These are phyloP conservation scores for Eurytemora carolleeae DNA, from an alignment of 1,140 invertebrate species.

Conservation along the genomic window DNA sequence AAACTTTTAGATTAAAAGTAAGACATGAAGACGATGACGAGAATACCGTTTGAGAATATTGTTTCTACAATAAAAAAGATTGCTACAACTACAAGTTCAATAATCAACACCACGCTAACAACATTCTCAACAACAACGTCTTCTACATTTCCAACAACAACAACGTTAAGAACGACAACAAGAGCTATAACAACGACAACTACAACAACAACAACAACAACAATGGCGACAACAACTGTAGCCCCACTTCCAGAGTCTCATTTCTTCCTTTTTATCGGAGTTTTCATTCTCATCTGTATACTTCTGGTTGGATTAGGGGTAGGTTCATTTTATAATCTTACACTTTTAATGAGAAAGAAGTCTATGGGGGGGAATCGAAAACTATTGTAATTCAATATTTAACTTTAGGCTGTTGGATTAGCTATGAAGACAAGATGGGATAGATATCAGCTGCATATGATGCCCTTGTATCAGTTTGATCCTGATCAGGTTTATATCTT, in stretches of 20 bases:
- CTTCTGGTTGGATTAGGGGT: background rate
- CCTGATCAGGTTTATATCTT: background rate
- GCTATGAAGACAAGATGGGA: background rate
- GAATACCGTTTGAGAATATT: too few relatives aligned
- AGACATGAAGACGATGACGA: too few relatives aligned
- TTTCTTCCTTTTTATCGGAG: background rate
- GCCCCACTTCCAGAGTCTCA: background rate
- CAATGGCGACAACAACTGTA: background rate
- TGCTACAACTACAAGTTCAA: too few relatives aligned
- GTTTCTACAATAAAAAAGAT: too few relatives aligned
- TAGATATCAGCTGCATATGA: background rate
- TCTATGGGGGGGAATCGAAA: background rate
- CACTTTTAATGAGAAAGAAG: background rate
- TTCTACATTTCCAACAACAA: background rate
- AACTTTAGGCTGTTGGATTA: background rate
- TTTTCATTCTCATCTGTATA: background rate
- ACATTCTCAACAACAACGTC: background rate
- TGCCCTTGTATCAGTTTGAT: background rate
- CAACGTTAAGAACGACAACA: background rate
- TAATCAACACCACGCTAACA: background rate
- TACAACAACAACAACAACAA: background rate
- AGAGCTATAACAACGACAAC: background rate
- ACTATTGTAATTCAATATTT: background rate
- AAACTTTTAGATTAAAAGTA: too few relatives aligned
- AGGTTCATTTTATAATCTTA: background rate